Base-by-base conservation (phyloP, 2,888 invertebrate genomes). In the Drosophila prolongata region DNA sequence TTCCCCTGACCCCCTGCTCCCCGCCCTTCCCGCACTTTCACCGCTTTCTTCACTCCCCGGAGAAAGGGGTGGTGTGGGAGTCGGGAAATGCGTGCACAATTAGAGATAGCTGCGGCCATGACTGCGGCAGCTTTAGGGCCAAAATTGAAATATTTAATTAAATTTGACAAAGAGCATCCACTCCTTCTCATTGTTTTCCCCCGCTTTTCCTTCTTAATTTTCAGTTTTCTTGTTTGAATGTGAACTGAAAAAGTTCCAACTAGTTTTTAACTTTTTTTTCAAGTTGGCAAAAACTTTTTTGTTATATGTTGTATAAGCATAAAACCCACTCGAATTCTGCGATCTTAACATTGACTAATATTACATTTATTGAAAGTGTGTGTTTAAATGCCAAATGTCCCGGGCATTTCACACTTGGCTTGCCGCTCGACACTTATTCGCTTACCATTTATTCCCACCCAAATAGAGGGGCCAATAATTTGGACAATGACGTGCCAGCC, bases 401-500 rank as follows among this genome's bases (percentile, higher is more conserved):
- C 4, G 27, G 14, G 10, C 9, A 47, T 30, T 14, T n/a, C 30
- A 14, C 46, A 30, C 14, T 30, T 30, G 44, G 44, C 19, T 19
- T 1, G 11, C 24, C 44, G 13, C 13, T 24, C 44, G 27, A 30
- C 46, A 27, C 46, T n/a, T 27, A 9, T 24, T 24, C 24, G 24
- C 24, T 27, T 11, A 6, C n/a, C n/a, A 30, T 27, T 30, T 30
- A 14, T 9, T 10, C n/a, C 6, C 10, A 30, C 50, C 52, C 57
- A 44, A 40, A 13, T 3, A 10, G 30, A 8, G 43, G 56, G 62
- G 55, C 75, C 87, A 87, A 83, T 87, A 83, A 83, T 83, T 83
- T 83, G 81, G 73, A 79, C 85, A 83, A 83, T 83, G 87, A 81
- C 81, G 77, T 84, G 83, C 56, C 62, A 80, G 83, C 61, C 80